A percentile compares a stretch with the other conserved stretches of the same genome.
These are phyloP conservation scores for Allolobophora icterica DNA, from an alignment of 2,888 invertebrate species.

Conservation along the genomic window DNA sequence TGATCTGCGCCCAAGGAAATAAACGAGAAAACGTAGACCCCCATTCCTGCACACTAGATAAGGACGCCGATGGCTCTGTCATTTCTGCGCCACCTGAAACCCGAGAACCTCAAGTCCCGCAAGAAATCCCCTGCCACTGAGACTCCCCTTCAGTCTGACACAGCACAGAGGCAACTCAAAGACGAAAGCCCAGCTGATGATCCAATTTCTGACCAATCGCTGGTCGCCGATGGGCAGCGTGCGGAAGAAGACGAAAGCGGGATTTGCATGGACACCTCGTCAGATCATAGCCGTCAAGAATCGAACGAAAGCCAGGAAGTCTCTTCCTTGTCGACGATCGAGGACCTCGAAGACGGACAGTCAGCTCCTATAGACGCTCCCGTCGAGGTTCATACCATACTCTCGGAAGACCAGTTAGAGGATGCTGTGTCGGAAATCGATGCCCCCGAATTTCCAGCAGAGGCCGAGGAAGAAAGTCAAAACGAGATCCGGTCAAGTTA, in stretches of 20 bases:
- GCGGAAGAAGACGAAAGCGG: background rate
- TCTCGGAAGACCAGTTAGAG: background rate
- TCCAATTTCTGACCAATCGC: background rate
- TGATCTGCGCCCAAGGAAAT: background rate
- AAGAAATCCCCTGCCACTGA: background rate
- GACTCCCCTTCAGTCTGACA: background rate
- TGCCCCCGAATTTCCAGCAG: background rate
- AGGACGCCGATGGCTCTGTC: background rate
- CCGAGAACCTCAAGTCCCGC: background rate
- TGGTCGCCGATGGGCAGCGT: background rate
- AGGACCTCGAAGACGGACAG: background rate
- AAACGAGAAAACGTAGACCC: background rate
- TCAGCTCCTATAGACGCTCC: background rate
- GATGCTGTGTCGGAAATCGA: background rate
- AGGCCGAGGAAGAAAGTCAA: too few relatives aligned
- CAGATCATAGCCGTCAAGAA: background rate
- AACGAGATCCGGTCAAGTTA: too few relatives aligned
- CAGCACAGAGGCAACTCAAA: background rate
- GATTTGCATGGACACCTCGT: background rate
- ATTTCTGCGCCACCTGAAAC: background rate
- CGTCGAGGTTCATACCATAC: background rate
- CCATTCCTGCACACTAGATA: background rate
- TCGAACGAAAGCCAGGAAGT: constrained; percentile 11
- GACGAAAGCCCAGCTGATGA: background rate
- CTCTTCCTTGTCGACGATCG: background rate